phyloP scores from a whole-genome alignment of 2,888 invertebrate genomes.

The Horisme vitalbata region DNA sequence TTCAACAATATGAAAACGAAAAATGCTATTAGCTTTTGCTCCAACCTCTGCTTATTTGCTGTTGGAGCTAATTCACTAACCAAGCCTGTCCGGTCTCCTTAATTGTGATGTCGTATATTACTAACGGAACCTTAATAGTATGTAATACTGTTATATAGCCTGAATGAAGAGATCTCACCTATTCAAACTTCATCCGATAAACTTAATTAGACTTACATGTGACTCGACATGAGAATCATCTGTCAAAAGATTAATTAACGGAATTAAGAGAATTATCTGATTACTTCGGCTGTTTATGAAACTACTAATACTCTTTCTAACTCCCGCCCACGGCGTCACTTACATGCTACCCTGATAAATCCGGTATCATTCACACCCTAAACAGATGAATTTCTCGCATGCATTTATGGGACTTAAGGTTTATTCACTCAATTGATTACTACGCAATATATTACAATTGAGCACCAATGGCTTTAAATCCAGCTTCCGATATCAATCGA shows the following conservation, averaged over 20 bases:
- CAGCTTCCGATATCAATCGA: conserved; percentile 28
- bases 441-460: conserved; percentile 17
- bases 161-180: conserved; percentile 63
- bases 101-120: too few relatives aligned
- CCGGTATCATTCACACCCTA: too few relatives aligned
- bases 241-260: conserved; percentile 46
- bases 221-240: conserved; percentile 42
- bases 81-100: neutral
- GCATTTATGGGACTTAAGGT: neutral
- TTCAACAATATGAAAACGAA: too few relatives aligned
- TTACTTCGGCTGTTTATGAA: conserved; percentile 16
- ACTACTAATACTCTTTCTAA: neutral
- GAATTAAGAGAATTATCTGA: conserved; percentile 19
- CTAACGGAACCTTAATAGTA: conserved; percentile 2
- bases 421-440: conserved; percentile 14
- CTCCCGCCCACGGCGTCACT: too few relatives aligned
- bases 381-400: too few relatives aligned
- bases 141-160: conserved; percentile 38
- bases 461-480: conserved; percentile 21
- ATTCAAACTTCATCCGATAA: conserved; percentile 70
- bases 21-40: too few relatives aligned
- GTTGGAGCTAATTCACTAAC: too few relatives aligned
- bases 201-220: conserved; percentile 61
- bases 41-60: too few relatives aligned
- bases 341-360: too few relatives aligned